Evolutionary conservation across 2,888 invertebrate genomes (phyloP).

Genomic region (Cataglyphis albicans): DNA sequence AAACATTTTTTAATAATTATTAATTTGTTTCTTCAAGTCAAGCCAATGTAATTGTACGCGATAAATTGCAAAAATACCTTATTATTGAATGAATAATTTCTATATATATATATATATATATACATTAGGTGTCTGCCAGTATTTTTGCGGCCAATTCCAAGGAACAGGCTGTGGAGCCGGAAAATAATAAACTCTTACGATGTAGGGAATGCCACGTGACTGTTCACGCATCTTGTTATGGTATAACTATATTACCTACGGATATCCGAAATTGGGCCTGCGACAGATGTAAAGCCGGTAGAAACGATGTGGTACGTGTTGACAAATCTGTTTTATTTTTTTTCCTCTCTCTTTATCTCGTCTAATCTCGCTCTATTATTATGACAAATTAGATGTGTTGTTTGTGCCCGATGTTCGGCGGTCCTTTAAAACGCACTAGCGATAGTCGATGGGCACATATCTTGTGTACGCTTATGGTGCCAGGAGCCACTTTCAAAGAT

Average conservation of each 20-base stretch:
- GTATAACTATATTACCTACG: constrained; percentile 82
- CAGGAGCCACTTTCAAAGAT: constrained; percentile 88
- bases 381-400: constrained; percentile 86
- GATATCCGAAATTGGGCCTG: constrained; percentile 85
- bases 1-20: background rate
- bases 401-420: constrained; percentile 88
- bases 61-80: background rate
- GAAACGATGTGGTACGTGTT: constrained; percentile 81
- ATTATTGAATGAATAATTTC: background rate
- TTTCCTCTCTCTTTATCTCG: background rate
- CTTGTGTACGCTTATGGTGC: constrained; percentile 89
- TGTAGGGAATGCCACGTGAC: constrained; percentile 88
- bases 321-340: constrained; percentile 12
- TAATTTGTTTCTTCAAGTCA: background rate
- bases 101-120: background rate
- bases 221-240: constrained; percentile 88
- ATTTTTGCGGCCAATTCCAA: constrained; percentile 85
- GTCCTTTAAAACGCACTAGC: constrained; percentile 89
- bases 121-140: constrained; percentile 80
- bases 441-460: constrained; percentile 90
- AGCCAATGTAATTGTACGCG: background rate
- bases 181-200: constrained; percentile 86
- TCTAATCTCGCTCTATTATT: constrained; percentile 21
- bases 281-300: constrained; percentile 85
- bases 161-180: constrained; percentile 81